phyloP scores from a whole-genome alignment of 64 coral and sea anemone species.

The Pocillopora damicornis region DNA sequence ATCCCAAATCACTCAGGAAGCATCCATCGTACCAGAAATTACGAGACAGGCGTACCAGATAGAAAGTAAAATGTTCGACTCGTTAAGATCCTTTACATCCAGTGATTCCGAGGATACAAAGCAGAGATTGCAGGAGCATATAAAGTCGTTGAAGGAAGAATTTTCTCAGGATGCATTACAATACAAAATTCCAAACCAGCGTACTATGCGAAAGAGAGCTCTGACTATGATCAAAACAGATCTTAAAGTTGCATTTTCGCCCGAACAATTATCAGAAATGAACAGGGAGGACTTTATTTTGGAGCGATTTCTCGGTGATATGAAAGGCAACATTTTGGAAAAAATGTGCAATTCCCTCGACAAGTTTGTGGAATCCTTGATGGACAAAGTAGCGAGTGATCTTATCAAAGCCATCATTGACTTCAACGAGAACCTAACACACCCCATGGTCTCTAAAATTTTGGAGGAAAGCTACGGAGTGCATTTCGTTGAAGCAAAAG shows the following conservation, averaged over 20 bases:
- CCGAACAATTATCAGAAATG: neutral
- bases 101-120: neutral
- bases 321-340: slow-evolving; percentile 52
- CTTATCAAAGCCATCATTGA: slow-evolving; percentile 1
- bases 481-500: neutral
- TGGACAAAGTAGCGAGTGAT: neutral
- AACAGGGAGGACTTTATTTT: neutral
- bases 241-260: neutral
- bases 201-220: neutral
- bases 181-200: neutral
- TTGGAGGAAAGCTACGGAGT: slow-evolving; percentile 29
- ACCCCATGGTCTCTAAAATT: slow-evolving; percentile 16
- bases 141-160: neutral
- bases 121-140: neutral
- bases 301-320: slow-evolving; percentile 39
- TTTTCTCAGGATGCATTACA: slow-evolving; percentile 5
- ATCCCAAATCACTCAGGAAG: neutral
- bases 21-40: neutral
- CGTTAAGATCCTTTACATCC: neutral
- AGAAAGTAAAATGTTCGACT: neutral
- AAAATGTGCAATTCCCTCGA: slow-evolving; percentile 34
- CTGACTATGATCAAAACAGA: slow-evolving; percentile 7
- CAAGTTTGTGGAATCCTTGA: neutral
- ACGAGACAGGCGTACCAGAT: neutral
- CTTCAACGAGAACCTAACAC: slow-evolving; percentile 7